Percentiles rank a stretch among this genome's conserved stretches.
These are phyloP conservation scores for Bombus confusus DNA, from an alignment of 1,140 invertebrate genomes.

Conservation along the genomic window DNA sequence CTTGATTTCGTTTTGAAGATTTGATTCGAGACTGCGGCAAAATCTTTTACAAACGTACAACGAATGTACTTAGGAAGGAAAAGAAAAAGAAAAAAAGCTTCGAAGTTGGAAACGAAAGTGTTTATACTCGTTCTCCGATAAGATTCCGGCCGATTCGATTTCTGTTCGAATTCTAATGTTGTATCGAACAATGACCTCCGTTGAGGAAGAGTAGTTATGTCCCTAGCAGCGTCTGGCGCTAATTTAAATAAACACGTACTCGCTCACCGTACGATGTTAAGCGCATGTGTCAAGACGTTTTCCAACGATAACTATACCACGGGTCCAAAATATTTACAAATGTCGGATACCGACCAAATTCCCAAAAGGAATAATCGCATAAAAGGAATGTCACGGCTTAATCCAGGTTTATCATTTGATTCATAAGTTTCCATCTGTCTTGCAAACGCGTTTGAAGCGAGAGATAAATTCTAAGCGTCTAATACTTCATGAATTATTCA, in stretches of 20 bases:
- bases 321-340: slow-evolving; percentile 19
- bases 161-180: neutral
- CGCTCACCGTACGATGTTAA: neutral
- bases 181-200: neutral
- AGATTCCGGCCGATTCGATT: neutral
- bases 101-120: neutral
- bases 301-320: neutral
- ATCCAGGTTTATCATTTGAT: neutral
- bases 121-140: neutral
- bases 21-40: neutral
- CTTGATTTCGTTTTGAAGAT: neutral
- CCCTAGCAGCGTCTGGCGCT: neutral
- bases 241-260: slow-evolving; percentile 34
- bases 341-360: neutral
- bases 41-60: neutral
- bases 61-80: neutral
- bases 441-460: neutral
- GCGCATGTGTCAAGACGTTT: slow-evolving; percentile 26
- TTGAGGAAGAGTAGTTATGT: slow-evolving; percentile 13
- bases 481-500: slow-evolving; percentile 8
- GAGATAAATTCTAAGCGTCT: neutral
- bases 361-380: neutral
- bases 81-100: neutral
- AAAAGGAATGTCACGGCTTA: too few relatives aligned
- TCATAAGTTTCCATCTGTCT: neutral